Percentiles rank a stretch among this genome's conserved stretches.
phyloP scores from a whole-genome alignment of 2,113 vertebrate species.

The Solea solea region DNA sequence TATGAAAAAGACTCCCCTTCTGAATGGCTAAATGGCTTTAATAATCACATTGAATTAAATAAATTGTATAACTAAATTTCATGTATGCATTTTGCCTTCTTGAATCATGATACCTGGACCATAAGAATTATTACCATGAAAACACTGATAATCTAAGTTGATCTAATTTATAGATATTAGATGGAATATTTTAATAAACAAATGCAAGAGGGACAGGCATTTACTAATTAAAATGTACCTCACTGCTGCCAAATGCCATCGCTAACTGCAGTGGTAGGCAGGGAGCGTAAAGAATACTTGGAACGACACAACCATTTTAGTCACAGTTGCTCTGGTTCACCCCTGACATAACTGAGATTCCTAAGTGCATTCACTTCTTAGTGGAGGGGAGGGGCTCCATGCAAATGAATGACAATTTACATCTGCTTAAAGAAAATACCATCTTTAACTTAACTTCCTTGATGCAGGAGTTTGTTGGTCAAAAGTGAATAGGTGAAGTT shows the following conservation, averaged over 20 bases:
- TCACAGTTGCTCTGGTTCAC: neutral
- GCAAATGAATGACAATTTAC: constrained; percentile 26
- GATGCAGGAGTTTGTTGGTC: neutral
- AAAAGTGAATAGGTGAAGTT: neutral
- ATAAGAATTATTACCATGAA: neutral
- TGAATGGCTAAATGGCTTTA: too few relatives aligned
- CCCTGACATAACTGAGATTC: constrained; percentile 61
- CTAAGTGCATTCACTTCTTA: constrained; percentile 19
- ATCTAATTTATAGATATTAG: neutral
- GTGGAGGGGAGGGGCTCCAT: neutral
- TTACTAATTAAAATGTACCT: constrained; percentile 4
- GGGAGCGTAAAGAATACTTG: constrained; percentile 1
- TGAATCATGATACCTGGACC: too few relatives aligned
- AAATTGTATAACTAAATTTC: too few relatives aligned
- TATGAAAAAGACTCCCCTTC: too few relatives aligned
- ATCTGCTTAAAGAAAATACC: neutral
- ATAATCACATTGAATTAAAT: too few relatives aligned
- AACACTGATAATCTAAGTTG: neutral
- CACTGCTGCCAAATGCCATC: neutral
- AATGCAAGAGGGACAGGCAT: neutral
- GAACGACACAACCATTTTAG: constrained; percentile 5
- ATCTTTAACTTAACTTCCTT: neutral
- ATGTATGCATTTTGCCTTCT: too few relatives aligned
- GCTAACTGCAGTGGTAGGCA: neutral
- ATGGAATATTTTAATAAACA: neutral